These are phyloP conservation scores for Ochropleura leucogaster DNA, from an alignment of 2,888 invertebrate species.

Conservation along the genomic window DNA sequence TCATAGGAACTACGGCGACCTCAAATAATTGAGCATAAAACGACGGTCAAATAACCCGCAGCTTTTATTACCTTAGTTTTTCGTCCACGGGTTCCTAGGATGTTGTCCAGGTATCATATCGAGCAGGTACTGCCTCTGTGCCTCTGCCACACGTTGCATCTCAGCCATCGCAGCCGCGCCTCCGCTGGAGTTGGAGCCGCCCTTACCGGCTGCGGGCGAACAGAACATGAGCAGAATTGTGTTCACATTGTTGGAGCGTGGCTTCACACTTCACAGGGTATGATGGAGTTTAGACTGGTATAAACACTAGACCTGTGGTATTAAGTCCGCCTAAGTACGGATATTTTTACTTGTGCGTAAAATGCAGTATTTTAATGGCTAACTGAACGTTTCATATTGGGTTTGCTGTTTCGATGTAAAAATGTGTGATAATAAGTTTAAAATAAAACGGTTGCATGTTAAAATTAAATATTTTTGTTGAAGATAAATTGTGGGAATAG, in stretches of 20 bases:
- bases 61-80: constrained; percentile 75
- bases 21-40: too few species aligned
- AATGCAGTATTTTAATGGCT: background rate
- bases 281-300: too few species aligned
- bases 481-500: background rate
- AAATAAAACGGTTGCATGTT: background rate
- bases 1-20: too few species aligned
- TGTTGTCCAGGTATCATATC: constrained; percentile 96
- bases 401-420: background rate
- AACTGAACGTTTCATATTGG: background rate
- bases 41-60: too few species aligned
- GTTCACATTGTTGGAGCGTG: constrained; percentile 12
- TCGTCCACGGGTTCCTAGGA: constrained; percentile 85
- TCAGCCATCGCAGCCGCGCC: constrained; percentile 92
- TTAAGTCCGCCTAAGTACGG: too few species aligned
- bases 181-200: constrained; percentile 75
- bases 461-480: background rate
- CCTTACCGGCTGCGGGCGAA: constrained; percentile 78
- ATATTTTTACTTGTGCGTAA: too few species aligned
- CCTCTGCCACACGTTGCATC: constrained; percentile 96
- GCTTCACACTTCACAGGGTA: background rate
- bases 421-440: background rate
- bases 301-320: too few species aligned
- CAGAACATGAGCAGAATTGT: constrained; percentile 46
- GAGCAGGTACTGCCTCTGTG: constrained; percentile 98